These are phyloP conservation scores for Chymomyza procnemis DNA, from an alignment of 2,888 invertebrate genomes.

Conservation along the genomic window DNA sequence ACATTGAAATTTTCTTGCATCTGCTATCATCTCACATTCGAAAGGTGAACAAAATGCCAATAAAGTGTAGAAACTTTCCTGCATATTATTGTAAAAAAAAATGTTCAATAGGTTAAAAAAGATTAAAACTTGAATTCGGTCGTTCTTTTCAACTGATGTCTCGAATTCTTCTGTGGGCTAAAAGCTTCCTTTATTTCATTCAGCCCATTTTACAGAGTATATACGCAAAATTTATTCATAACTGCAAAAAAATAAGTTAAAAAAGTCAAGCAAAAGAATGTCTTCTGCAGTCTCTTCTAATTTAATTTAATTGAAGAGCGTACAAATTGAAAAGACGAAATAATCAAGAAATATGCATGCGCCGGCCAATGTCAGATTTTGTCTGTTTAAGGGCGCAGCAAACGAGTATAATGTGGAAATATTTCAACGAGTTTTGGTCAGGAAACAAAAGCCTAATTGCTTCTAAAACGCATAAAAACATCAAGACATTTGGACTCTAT, in stretches of 20 bases:
- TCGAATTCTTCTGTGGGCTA: background rate
- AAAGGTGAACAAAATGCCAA: too few relatives aligned
- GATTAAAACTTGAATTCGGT: too few relatives aligned
- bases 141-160: too few relatives aligned
- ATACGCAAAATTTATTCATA: background rate
- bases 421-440: slow-evolving; percentile 33
- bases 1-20: too few relatives aligned
- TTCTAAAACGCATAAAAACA: background rate
- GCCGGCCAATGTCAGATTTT: background rate
- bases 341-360: background rate
- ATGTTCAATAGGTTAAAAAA: too few relatives aligned
- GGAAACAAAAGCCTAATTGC: slow-evolving; percentile 24
- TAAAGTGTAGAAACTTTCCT: too few relatives aligned
- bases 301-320: slow-evolving; percentile 51
- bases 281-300: background rate
- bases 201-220: background rate
- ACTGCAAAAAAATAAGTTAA: background rate
- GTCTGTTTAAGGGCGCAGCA: background rate
- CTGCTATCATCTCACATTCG: too few relatives aligned
- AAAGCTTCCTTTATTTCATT: background rate
- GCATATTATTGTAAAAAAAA: too few relatives aligned
- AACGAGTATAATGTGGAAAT: slow-evolving; percentile 8
- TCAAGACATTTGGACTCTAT: slow-evolving; percentile 24
- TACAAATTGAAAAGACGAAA: background rate
- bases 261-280: background rate